These are phyloP conservation scores for Denticeps clupeoides DNA, from an alignment of 2,797 vertebrate genomes.

Conservation along the genomic window DNA sequence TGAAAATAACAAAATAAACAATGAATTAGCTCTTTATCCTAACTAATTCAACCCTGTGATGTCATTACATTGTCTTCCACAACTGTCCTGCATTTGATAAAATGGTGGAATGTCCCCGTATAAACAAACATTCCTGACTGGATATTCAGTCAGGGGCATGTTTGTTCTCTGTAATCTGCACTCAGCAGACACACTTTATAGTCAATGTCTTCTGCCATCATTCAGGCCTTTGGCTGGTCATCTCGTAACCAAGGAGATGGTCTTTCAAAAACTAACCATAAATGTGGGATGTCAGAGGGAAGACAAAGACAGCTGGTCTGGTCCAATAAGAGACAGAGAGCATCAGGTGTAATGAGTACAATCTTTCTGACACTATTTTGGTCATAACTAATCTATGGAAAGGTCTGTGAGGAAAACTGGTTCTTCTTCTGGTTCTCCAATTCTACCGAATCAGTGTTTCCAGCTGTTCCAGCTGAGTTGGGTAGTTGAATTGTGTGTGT, in stretches of 20 bases:
- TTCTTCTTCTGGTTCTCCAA: too few species aligned
- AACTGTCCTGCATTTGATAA: too few species aligned
- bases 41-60: too few species aligned
- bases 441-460: too few species aligned
- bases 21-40: too few species aligned
- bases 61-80: too few species aligned
- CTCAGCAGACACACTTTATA: slow-evolving; percentile 65
- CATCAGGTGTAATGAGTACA: slow-evolving; percentile 3
- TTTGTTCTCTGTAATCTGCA: slow-evolving; percentile 70
- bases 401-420: too few species aligned
- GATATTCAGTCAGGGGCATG: slow-evolving; percentile 25
- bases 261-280: slow-evolving; percentile 34
- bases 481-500: too few species aligned
- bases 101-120: background rate
- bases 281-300: slow-evolving; percentile 50
- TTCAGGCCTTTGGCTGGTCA: slow-evolving; percentile 55
- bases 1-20: too few species aligned
- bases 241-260: slow-evolving; percentile 45
- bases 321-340: background rate
- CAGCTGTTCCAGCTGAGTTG: too few species aligned
- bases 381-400: too few species aligned
- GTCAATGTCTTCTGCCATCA: slow-evolving; percentile 51
- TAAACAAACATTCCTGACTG: background rate
- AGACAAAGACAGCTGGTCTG: slow-evolving; percentile 48
- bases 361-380: too few species aligned